These are phyloP conservation scores for Heliconius hermathena DNA, from an alignment of 1,140 invertebrate genomes.

Conservation along the genomic window DNA sequence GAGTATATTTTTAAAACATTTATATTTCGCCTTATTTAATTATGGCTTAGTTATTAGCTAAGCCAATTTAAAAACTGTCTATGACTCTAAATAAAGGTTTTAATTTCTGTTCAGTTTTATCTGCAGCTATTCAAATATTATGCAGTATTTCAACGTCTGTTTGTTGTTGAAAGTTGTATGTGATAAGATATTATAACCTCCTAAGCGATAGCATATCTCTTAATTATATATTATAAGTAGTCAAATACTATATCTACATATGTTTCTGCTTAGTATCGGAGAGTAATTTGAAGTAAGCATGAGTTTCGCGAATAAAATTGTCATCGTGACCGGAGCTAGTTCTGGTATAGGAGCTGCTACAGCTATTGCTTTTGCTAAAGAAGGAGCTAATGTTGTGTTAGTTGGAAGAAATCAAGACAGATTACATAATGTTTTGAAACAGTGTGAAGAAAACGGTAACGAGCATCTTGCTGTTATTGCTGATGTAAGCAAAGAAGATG, in stretches of 20 bases:
- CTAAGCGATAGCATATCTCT: neutral
- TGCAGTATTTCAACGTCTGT: too few species aligned
- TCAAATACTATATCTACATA: neutral
- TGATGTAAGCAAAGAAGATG: conserved; percentile 85
- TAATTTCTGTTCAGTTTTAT: too few species aligned
- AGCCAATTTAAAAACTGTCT: too few species aligned
- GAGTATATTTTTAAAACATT: too few species aligned
- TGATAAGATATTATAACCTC: neutral
- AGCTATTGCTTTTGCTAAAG: conserved; percentile 87
- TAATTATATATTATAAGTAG: neutral
- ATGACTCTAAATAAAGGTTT: too few species aligned
- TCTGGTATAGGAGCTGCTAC: conserved; percentile 92
- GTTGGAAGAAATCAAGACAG: conserved; percentile 87
- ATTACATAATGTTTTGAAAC: conserved; percentile 78
- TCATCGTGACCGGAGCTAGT: conserved; percentile 89
- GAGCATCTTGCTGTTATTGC: conserved; percentile 82
- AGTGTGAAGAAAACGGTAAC: conserved; percentile 80
- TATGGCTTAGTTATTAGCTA: too few species aligned
- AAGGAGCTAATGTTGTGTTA: conserved; percentile 86
- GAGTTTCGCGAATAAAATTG: conserved; percentile 46
- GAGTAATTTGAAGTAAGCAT: neutral
- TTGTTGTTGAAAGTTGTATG: too few species aligned
- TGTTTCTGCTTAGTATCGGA: neutral
- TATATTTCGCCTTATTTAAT: too few species aligned
- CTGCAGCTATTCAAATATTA: too few species aligned